A percentile compares a stretch with the other conserved stretches of the same genome.
phyloP scores from a whole-genome alignment of 2,888 invertebrate species.

The Pimpla rufipes region DNA sequence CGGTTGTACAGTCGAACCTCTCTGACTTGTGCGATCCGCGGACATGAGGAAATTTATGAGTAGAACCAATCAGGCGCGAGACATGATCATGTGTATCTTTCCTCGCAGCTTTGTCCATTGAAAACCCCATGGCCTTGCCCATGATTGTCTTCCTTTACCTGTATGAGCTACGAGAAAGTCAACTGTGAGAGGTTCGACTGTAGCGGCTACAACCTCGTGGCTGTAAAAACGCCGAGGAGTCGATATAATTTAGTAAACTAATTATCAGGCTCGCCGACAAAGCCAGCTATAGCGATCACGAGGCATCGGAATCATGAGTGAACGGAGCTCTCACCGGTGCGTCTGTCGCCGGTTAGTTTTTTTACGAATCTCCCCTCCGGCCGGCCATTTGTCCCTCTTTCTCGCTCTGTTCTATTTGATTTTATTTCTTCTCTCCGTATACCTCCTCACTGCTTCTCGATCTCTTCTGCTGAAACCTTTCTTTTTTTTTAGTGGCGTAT shows the following conservation, averaged over 20 bases:
- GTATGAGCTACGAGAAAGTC: too few relatives aligned
- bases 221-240: conserved; percentile 79
- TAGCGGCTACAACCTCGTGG: conserved; percentile 59
- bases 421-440: conserved; percentile 71
- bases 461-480: conserved; percentile 63
- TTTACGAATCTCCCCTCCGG: conserved; percentile 70
- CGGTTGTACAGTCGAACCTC: too few relatives aligned
- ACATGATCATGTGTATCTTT: too few relatives aligned
- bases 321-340: conserved; percentile 67
- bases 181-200: too few relatives aligned
- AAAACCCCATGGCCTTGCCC: too few relatives aligned
- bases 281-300: conserved; percentile 77
- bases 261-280: conserved; percentile 85
- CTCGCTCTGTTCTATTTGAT: conserved; percentile 76
- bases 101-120: too few relatives aligned
- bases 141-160: too few relatives aligned
- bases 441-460: conserved; percentile 62
- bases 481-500: conserved; percentile 72
- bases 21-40: too few relatives aligned
- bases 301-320: conserved; percentile 70
- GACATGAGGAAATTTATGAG: too few relatives aligned
- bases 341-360: conserved; percentile 77
- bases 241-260: conserved; percentile 85
- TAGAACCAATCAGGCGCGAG: too few relatives aligned
- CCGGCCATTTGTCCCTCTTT: conserved; percentile 74